Evolutionary conservation across 2,888 invertebrate species (phyloP).

Genomic region (Congeria kusceri): DNA sequence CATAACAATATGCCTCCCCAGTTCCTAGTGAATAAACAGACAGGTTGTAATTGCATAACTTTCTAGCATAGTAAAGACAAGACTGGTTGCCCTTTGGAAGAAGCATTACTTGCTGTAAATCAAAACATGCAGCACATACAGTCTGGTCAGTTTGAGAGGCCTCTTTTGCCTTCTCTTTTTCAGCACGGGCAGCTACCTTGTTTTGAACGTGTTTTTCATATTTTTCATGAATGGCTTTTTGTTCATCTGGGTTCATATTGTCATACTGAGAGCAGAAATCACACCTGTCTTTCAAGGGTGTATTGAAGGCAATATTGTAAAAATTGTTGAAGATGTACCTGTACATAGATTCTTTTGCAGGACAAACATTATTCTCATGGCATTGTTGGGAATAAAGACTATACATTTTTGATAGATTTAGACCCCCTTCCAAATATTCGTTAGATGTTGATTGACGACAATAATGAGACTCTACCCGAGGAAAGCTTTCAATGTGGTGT

Average conservation of each 20-base stretch:
- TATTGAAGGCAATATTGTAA: slow-evolving; percentile 57
- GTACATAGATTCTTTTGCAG: slow-evolving; percentile 34
- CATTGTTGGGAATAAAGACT: slow-evolving; percentile 50
- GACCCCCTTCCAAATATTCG: slow-evolving; percentile 38
- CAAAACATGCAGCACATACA: slow-evolving; percentile 33
- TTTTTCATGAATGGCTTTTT: slow-evolving; percentile 19
- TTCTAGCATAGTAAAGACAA: slow-evolving; percentile 15
- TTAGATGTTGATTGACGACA: slow-evolving; percentile 48
- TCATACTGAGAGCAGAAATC: slow-evolving; percentile 40
- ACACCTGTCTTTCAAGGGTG: slow-evolving; percentile 58
- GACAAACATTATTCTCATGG: slow-evolving; percentile 6
- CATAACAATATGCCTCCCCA: slow-evolving; percentile 12
- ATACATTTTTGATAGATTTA: slow-evolving; percentile 55
- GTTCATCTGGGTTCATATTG: too few species aligned
- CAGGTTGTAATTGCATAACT: slow-evolving; percentile 23
- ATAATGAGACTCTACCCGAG: slow-evolving; percentile 51
- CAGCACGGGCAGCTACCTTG: slow-evolving; percentile 30
- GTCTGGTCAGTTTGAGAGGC: slow-evolving; percentile 3
- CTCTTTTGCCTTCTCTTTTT: slow-evolving; percentile 41
- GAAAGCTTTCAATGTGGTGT: slow-evolving; percentile 45
- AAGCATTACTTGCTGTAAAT: slow-evolving; percentile 15
- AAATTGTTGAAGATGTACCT: slow-evolving; percentile 44
- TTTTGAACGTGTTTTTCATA: slow-evolving; percentile 40
- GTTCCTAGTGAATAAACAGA: slow-evolving; percentile 17
- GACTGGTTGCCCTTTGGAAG: slow-evolving; percentile 19